phyloP scores from a whole-genome alignment of 2,797 vertebrate genomes.

The Pangasius mekongensis region DNA sequence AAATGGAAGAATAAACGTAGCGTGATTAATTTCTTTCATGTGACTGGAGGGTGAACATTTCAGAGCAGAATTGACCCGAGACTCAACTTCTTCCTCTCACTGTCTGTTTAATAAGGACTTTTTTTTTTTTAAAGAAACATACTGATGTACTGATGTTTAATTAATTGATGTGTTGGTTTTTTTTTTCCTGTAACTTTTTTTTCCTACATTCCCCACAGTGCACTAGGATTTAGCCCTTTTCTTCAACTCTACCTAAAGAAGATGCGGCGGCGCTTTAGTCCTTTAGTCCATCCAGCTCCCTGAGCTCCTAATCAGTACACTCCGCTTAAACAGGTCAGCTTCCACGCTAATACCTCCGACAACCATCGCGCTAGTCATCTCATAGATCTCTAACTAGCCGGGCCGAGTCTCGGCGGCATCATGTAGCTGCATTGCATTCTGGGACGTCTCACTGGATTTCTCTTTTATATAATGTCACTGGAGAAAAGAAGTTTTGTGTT shows the following conservation, averaged over 20 bases:
- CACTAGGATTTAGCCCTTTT: neutral
- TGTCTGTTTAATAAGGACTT: no score
- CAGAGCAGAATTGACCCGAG: neutral
- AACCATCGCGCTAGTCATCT: neutral
- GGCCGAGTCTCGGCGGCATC: neutral
- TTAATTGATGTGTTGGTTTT: neutral
- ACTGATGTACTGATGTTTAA: neutral
- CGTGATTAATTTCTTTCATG: no score
- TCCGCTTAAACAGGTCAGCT: neutral
- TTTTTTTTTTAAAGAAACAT: neutral
- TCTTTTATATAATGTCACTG: neutral
- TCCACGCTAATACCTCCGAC: neutral
- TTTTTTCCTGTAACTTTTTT: neutral
- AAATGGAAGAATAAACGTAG: neutral
- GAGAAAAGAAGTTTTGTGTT: neutral
- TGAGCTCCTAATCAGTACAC: no score
- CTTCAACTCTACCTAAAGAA: neutral
- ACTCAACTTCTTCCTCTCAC: neutral
- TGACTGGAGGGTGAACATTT: neutral
- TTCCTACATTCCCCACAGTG: neutral
- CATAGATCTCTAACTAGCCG: neutral
- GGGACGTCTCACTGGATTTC: neutral
- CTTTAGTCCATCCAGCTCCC: neutral
- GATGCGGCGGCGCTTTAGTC: neutral
- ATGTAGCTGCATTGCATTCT: neutral